Base-by-base conservation (phyloP, 2,113 vertebrate species). In the Lophochroa leadbeateri region DNA sequence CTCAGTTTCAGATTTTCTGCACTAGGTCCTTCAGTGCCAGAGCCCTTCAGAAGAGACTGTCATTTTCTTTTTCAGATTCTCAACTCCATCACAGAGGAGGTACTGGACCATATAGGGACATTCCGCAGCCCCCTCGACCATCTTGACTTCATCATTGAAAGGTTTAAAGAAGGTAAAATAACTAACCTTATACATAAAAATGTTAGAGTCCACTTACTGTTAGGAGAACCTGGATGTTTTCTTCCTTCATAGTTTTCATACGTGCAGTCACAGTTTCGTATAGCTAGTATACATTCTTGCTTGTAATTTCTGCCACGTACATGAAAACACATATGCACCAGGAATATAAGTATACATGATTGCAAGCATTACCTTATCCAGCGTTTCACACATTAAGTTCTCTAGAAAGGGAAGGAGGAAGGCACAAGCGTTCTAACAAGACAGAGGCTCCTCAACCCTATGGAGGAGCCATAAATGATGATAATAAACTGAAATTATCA, bases 111-210 rank as follows among this genome's bases (percentile, higher is more conserved):
- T 63, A 75, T 94, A 80, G 99, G 99, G 49, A 98, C 97, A 50
- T 99, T 99, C 95, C 98, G 98, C 57, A 99, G 98, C 27, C 98
- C 98, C 3, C 95, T 98, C 46, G 99, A 99, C 95, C 99, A 99
- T 89, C 98, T 99, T 93, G 98, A 99, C 88, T 99, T 98, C 96
- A 99, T 99, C 92, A 28, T 97, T 84, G 98, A 98, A 97, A 98
- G 87, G 74, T 98, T 99, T 96, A 98, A 97, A 98, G 98, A 99
- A 96, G 98, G 99, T 99, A 98, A 98, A 96, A 80, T 61, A 0
- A 76, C 24, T 85, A 25, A 77, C 35, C 53, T 65, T 11, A 49
- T 82, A 23, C 17, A 49, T n/a, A 92, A 60, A 64, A 91, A 64
- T 0, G 0, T 78, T 61, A 27, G 35, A 57, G 15, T 79, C 24